Evolutionary conservation across 1,140 invertebrate species (phyloP).

Genomic region (Callitettix versicolor): DNA sequence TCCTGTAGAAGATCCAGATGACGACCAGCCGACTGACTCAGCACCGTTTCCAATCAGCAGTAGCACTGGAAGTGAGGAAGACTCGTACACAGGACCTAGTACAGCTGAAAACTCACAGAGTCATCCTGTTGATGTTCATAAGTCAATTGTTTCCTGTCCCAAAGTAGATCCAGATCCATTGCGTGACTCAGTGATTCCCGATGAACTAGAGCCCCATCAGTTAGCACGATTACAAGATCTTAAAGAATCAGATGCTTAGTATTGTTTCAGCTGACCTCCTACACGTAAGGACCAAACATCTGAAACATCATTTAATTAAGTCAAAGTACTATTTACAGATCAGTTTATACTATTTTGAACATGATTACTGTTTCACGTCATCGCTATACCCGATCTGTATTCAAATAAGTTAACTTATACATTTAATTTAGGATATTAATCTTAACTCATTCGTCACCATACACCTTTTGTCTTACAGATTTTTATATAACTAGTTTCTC

Average conservation of each 20-base stretch:
- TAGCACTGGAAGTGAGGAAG: constrained; percentile 47
- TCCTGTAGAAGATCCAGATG: constrained; percentile 8
- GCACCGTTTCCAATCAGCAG: constrained; percentile 45
- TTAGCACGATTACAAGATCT: constrained; percentile 70
- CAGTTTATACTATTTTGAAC: no score
- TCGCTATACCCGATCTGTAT: no score
- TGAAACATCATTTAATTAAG: no score
- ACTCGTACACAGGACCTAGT: constrained; percentile 45
- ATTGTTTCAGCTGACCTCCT: no score
- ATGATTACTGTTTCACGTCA: no score
- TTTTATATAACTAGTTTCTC: no score
- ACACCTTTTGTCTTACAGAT: no score
- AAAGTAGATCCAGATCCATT: constrained; percentile 12
- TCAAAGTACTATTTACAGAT: no score
- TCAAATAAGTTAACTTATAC: no score
- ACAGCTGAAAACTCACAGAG: constrained; percentile 47
- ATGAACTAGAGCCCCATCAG: constrained; percentile 74
- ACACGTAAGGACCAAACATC: no score
- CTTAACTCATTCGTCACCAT: no score
- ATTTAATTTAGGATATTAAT: no score
- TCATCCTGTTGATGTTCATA: constrained; percentile 22
- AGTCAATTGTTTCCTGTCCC: constrained; percentile 5
- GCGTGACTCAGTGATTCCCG: constrained; percentile 51
- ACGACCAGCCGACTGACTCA: constrained; percentile 31
- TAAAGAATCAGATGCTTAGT: constrained; percentile 79